Conservation (phyloP, 2,797 vertebrate genomes). For the Coluber constrictor region DNA sequence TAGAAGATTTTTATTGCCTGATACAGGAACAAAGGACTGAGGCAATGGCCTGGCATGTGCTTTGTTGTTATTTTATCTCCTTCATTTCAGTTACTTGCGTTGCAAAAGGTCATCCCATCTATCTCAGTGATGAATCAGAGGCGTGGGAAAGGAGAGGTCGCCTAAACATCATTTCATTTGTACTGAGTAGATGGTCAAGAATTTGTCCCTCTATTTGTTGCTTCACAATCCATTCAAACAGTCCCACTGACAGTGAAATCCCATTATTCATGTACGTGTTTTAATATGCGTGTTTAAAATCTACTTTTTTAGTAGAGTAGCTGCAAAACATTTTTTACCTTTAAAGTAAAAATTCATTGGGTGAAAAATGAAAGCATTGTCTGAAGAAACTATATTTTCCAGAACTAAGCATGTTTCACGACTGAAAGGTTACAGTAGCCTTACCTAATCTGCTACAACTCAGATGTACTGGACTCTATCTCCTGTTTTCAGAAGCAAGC, state of each 20-base stretch:
- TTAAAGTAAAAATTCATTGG: background rate
- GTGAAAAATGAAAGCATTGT: background rate
- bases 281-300: background rate
- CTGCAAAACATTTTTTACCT: background rate
- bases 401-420: background rate
- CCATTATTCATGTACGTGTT: background rate
- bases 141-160: background rate
- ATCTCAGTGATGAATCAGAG: background rate
- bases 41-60: background rate
- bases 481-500: background rate
- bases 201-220: background rate
- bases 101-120: background rate
- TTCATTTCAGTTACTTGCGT: background rate
- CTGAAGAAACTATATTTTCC: background rate
- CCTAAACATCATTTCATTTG: background rate
- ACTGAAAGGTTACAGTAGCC: background rate
- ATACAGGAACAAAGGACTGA: background rate
- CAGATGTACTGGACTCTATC: background rate
- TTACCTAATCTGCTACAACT: background rate
- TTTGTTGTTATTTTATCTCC: background rate
- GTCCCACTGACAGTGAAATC: background rate
- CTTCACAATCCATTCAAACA: background rate
- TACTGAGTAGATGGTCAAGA: background rate
- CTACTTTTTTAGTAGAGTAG: background rate
- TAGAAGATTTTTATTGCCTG: background rate